Evolutionary conservation across 1,140 invertebrate species (phyloP).

Genomic region (Pantala flavescens): DNA sequence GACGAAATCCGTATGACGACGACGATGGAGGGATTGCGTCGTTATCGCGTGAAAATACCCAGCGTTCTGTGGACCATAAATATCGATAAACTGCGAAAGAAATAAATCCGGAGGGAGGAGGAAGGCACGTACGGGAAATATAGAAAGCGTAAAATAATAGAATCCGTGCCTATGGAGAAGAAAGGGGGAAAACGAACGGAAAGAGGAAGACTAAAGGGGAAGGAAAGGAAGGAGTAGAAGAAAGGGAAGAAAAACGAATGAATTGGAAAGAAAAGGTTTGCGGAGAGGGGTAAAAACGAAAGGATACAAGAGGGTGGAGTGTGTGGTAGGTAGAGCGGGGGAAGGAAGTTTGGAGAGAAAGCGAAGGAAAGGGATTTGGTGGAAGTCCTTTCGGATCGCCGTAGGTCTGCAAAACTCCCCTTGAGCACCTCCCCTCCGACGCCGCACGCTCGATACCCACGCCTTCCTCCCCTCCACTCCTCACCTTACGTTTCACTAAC

Average conservation of each 20-base stretch:
- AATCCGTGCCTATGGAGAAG: neutral
- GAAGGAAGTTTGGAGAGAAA: neutral
- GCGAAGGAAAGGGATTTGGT: no score
- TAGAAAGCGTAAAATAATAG: neutral
- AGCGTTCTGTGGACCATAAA: no score
- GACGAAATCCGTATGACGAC: no score
- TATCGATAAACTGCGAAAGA: neutral
- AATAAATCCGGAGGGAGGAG: neutral
- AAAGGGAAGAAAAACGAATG: neutral
- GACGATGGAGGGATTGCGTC: no score
- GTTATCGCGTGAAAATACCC: no score
- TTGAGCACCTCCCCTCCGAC: no score
- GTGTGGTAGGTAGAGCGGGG: neutral
- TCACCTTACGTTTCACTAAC: no score
- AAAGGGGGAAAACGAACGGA: neutral
- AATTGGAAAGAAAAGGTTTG: neutral
- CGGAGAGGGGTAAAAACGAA: neutral
- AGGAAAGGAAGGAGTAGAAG: neutral
- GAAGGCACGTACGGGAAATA: neutral
- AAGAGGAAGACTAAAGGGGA: neutral
- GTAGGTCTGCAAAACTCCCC: no score
- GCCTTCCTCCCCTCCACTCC: no score
- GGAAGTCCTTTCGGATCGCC: no score
- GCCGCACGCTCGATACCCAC: no score
- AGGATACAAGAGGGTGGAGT: neutral